Evolutionary conservation across 1,140 invertebrate species (phyloP), one percentile per base, ranked within the genome.

Genomic region (Zaprionus vittiger): DNA sequence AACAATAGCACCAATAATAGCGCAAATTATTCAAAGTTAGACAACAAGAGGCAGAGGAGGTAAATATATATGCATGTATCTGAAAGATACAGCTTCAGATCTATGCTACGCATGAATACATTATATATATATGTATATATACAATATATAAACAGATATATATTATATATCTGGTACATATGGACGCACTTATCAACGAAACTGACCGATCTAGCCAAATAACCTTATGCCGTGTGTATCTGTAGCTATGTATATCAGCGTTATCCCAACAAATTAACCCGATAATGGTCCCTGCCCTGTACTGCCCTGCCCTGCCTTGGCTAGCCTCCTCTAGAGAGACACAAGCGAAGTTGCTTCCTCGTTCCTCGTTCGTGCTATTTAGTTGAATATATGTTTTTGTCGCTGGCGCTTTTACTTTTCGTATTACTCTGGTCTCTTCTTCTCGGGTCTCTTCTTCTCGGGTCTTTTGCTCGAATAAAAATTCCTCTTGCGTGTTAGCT

Each of bases 401-500:
- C 72, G 67, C 63, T 76, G 68, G 71, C 62, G 83, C 80, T 74
- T 82, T 83, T 80, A 87, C 73, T 80, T 80, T 78, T 81, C 68
- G 17, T 47, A 17, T 52, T 52, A 20, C 47, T 22, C 47, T 49
- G 38, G 38, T n/a, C 57, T 65, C 75, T 66, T 57, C 41, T 77
- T 77, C 52, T 37, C 49, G 34, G 41, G 41, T 77, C 52, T 37
- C 49, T 47, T 62, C 71, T 55, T 61, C 54, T 69, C 79, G 75
- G 67, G 54, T 89, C 84, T 89, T 80, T 83, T 89, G 84, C 81
- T 87, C 77, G 79, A 85, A 85, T 92, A 83, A 83, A 92, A 92
- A 91, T 92, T 92, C 91, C 77, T 85, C 87, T 92, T 92, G 91
- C 81, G 91, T 92, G 91, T 91, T 92, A 92, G 91, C 91, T 92